Base-by-base conservation (phyloP, 2,797 vertebrate genomes). In the Gallinago nigripennis region DNA sequence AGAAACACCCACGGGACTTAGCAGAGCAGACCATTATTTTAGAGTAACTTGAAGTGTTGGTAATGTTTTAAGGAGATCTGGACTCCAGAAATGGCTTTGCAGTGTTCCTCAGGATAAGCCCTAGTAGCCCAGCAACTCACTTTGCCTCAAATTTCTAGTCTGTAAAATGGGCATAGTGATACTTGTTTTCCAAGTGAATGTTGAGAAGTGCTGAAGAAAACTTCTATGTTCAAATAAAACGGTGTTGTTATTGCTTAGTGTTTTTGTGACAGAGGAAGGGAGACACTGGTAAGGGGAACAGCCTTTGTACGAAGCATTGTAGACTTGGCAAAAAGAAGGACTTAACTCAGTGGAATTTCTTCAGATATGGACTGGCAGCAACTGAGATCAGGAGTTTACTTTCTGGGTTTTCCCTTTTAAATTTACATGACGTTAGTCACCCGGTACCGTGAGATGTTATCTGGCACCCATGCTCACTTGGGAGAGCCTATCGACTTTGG, bases 341-440 rank as follows among this genome's bases (percentile, higher is more conserved):
- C 43, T 81, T 68, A 18, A 76, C 58, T 92, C 73, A 37, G 39
- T 33, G 43, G 75, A 51, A 50, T 91, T 90, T 86, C 56, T 82
- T 39, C 81, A 60, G 23, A 37, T 71, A 64, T 6, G 17, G 33
- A 45, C 50, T 68, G 81, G 63, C 50, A 94, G 56, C 33, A 41
- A 1, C 86, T 65, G 82, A 80, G 86, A 87, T 77, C 66, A 71
- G 84, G 30, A 85, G 61, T 93, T 95, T 94, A 46, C 88, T 71
- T 94, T 94, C 82, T 90, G 86, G 60, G 83, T 77, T 96, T 88
- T 95, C 90, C 86, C 70, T 80, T 85, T 91, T 80, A 77, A 56
- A 78, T 78, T 71, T 61, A 13, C 15, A 7, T 41, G 41, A 41
- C n/a, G 25, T 89, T 80, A 39, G 61, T 91, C 69, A 83, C 61